Percentiles rank a stretch among this genome's conserved stretches.
Evolutionary conservation across 1,140 invertebrate genomes (phyloP).

Genomic region (Mizuhopecten yessoensis): DNA sequence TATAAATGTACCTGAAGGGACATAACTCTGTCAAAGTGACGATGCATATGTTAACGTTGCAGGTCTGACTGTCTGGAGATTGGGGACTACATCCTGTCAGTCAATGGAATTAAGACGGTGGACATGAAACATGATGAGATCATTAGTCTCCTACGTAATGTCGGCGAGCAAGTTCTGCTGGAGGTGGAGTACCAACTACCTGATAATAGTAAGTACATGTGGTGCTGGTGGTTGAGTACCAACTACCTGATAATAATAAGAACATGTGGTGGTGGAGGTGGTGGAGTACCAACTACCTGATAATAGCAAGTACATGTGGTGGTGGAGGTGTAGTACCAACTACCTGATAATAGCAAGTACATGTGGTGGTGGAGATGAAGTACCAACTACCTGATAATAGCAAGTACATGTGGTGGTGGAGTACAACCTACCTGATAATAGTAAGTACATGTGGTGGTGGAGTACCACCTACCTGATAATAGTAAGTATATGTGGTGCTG

Average conservation of each 20-base stretch:
- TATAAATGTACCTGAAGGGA: neutral
- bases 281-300: slow-evolving; percentile 92
- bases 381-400: slow-evolving; percentile 91
- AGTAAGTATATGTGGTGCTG: slow-evolving; percentile 87
- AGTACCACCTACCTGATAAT: slow-evolving; percentile 90
- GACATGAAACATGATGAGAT: slow-evolving; percentile 92
- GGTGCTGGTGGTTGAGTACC: slow-evolving; percentile 91
- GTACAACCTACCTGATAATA: too few species aligned
- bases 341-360: slow-evolving; percentile 89
- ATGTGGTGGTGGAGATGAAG: slow-evolving; percentile 89
- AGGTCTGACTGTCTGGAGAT: slow-evolving; percentile 87
- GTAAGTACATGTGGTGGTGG: slow-evolving; percentile 90
- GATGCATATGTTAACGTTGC: slow-evolving; percentile 55
- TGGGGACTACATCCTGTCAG: slow-evolving; percentile 90
- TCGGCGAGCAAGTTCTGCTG: slow-evolving; percentile 88
- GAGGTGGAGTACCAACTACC: slow-evolving; percentile 93
- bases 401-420: slow-evolving; percentile 84
- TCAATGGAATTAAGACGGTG: slow-evolving; percentile 91
- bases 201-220: slow-evolving; percentile 86
- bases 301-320: slow-evolving; percentile 88
- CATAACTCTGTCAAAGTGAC: slow-evolving; percentile 17
- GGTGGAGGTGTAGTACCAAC: slow-evolving; percentile 92
- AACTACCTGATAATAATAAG: slow-evolving; percentile 90
- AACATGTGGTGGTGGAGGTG: slow-evolving; percentile 85
- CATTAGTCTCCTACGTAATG: slow-evolving; percentile 89